These are phyloP conservation scores for Hyaena hyaena DNA, from an alignment of 2,113 vertebrate species.

Conservation along the genomic window DNA sequence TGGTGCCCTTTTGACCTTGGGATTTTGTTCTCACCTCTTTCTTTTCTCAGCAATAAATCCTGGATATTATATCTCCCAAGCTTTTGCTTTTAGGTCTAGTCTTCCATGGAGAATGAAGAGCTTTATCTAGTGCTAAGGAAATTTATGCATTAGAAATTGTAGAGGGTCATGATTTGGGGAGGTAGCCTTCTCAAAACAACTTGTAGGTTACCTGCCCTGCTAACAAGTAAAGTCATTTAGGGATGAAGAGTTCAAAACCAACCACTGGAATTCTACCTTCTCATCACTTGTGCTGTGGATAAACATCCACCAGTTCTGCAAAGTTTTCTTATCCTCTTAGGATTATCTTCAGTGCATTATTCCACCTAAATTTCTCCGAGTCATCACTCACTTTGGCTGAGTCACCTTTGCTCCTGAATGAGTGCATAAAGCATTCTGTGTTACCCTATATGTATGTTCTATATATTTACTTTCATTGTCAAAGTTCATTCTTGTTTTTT, in stretches of 20 bases:
- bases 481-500: neutral
- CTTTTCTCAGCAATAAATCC: neutral
- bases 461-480: neutral
- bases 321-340: neutral
- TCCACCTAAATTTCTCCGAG: neutral
- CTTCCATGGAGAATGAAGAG: neutral
- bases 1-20: neutral
- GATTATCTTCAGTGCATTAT: neutral
- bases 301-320: neutral
- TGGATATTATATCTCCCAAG: neutral
- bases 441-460: neutral
- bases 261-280: neutral
- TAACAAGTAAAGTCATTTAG: neutral
- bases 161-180: neutral
- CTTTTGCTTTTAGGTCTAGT: neutral
- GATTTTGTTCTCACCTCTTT: neutral
- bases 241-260: neutral
- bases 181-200: neutral
- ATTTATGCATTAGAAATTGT: neutral
- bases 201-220: neutral
- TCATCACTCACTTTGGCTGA: neutral
- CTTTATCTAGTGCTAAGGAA: neutral
- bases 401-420: neutral
- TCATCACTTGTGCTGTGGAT: neutral
- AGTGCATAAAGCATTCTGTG: neutral